These are phyloP conservation scores for Dioctria rufipes DNA, from an alignment of 2,888 invertebrate species.

Conservation along the genomic window DNA sequence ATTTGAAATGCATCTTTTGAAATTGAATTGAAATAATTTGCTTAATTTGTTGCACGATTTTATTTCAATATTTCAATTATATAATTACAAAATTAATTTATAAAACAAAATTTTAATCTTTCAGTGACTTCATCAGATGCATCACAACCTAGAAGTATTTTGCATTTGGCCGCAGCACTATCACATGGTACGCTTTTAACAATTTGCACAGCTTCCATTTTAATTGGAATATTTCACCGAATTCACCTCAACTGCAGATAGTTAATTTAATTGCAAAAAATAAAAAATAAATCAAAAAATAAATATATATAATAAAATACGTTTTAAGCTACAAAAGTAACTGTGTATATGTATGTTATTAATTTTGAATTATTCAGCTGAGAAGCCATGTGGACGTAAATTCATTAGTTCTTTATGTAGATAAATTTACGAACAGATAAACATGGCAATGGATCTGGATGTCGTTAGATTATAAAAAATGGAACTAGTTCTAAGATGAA, in stretches of 20 bases:
- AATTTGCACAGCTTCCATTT: slow-evolving; percentile 60
- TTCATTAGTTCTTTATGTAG: slow-evolving; percentile 3
- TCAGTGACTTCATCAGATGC: slow-evolving; percentile 50
- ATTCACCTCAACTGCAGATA: slow-evolving; percentile 74
- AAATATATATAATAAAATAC: neutral
- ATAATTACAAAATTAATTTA: neutral
- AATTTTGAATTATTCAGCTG: slow-evolving; percentile 2
- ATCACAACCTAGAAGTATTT: neutral
- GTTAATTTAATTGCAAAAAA: slow-evolving; percentile 68
- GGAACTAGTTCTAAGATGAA: neutral
- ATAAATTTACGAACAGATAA: neutral
- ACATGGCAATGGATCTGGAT: neutral
- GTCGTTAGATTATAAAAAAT: slow-evolving; percentile 15
- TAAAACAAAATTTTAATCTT: neutral
- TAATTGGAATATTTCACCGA: slow-evolving; percentile 61
- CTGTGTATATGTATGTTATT: slow-evolving; percentile 40
- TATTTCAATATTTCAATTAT: neutral
- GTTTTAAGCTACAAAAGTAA: neutral
- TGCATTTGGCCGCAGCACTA: neutral
- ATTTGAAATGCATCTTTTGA: no score
- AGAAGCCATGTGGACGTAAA: neutral
- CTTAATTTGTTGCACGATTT: no score
- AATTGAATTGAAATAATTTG: no score
- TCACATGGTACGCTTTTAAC: slow-evolving; percentile 24
- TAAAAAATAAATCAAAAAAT: no score